Conservation (phyloP, 2,797 vertebrate genomes). For the Chloroceryle amazona region DNA sequence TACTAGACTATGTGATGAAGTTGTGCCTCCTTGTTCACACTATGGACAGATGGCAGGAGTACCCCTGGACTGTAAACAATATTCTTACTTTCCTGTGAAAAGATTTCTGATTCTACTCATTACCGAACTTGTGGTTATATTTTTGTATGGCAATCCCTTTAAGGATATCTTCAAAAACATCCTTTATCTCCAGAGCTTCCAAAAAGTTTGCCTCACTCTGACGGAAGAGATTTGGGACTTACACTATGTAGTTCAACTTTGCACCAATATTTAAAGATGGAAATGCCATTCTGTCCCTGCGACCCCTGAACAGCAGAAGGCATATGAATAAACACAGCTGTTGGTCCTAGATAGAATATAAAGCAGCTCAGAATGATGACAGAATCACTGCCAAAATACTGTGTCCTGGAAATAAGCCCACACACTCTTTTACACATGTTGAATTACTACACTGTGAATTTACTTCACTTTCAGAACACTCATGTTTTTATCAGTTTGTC, state of each 20-base stretch:
- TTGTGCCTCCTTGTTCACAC: background rate
- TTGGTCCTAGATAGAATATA: background rate
- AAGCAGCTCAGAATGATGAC: background rate
- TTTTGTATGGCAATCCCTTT: background rate
- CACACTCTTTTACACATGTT: background rate
- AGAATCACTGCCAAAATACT: background rate
- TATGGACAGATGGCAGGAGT: background rate
- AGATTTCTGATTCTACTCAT: background rate
- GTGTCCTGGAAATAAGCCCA: background rate
- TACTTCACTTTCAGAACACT: background rate
- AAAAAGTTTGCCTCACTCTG: rapidly evolving
- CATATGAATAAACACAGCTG: slow-evolving; percentile 35
- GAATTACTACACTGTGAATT: background rate
- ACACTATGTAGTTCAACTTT: background rate
- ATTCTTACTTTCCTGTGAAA: background rate
- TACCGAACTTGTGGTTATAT: background rate
- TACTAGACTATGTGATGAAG: background rate
- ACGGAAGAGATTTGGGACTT: background rate
- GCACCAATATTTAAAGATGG: background rate
- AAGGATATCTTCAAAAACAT: background rate
- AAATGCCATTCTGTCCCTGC: background rate
- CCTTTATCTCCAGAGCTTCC: background rate
- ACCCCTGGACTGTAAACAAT: background rate
- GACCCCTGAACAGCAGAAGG: background rate
- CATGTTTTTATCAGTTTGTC: background rate